Percentiles rank a stretch among this genome's conserved stretches.
Conservation (phyloP, 2,113 vertebrate genomes). For the Phyllopteryx taeniolatus region DNA sequence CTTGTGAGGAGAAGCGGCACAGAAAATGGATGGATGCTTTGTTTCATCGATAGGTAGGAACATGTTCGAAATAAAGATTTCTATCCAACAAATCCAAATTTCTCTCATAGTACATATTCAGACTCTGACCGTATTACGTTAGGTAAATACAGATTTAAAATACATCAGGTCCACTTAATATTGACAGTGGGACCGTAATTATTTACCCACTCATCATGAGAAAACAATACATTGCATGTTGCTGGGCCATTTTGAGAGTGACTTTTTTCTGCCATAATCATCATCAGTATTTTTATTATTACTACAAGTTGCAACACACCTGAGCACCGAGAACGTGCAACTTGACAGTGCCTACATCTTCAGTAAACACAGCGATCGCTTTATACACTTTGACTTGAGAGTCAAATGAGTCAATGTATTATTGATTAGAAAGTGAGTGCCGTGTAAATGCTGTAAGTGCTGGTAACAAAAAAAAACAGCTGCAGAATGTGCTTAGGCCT, state of each 20-base stretch:
- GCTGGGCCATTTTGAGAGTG: not conserved
- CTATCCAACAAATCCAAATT: not conserved
- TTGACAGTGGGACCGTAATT: not conserved
- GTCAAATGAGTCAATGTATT: not conserved
- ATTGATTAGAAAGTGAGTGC: not conserved
- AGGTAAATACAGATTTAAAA: not conserved
- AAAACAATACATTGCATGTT: not conserved
- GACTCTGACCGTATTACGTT: not conserved
- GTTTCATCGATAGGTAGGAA: no score
- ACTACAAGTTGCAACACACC: not conserved
- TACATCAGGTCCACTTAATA: not conserved
- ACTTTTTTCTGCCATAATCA: not conserved
- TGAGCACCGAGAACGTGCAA: not conserved
- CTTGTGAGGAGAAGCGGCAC: no score
- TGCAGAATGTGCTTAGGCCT: constrained; percentile 35
- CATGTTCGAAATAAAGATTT: not conserved
- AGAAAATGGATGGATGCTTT: no score
- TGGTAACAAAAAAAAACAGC: constrained; percentile 17
- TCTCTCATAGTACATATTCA: not conserved
- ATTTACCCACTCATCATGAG: not conserved
- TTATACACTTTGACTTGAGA: not conserved
- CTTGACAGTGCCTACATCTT: not conserved
- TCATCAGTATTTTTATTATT: not conserved
- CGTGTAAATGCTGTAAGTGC: not conserved
- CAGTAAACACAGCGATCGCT: not conserved